Conservation (phyloP, 92 coral and sea anemone genomes). For the Ricordea florida region DNA sequence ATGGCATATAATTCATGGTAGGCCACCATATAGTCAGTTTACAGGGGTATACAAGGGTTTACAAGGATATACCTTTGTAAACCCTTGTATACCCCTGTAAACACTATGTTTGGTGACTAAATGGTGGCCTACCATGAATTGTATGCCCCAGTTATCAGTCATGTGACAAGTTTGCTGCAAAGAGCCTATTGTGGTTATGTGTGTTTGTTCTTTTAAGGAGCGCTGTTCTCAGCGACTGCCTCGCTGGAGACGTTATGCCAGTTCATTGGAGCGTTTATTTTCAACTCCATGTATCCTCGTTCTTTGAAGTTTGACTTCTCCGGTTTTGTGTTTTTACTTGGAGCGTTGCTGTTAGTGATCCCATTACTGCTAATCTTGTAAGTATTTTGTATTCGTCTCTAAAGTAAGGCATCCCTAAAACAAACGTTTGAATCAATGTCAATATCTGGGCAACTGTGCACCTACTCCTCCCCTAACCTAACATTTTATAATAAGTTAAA, state of each 20-base stretch:
- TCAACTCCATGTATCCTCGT: conserved; percentile 69
- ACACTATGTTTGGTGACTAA: too few relatives aligned
- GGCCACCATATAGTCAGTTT: too few relatives aligned
- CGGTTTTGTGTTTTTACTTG: conserved; percentile 71
- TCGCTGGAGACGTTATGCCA: conserved; percentile 69
- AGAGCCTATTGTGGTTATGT: background rate
- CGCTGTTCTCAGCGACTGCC: conserved; percentile 75
- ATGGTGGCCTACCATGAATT: too few relatives aligned
- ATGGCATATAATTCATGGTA: too few relatives aligned
- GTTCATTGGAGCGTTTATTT: conserved; percentile 65
- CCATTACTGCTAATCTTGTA: conserved; percentile 60
- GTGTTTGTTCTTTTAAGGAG: conserved; percentile 45
- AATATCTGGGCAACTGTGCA: too few relatives aligned
- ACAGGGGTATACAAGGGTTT: too few relatives aligned
- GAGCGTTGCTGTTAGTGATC: conserved; percentile 29
- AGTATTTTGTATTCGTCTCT: background rate
- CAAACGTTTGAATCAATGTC: too few relatives aligned
- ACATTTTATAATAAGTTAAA: too few relatives aligned
- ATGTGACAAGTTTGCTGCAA: background rate
- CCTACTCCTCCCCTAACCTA: too few relatives aligned
- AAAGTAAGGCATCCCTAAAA: background rate
- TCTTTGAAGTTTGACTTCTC: conserved; percentile 63
- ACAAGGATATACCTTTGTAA: too few relatives aligned
- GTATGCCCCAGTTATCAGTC: background rate
- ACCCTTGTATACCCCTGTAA: too few relatives aligned